phyloP scores from a whole-genome alignment of 1,140 invertebrate species.

The Aphaenogaster ashmeadi region DNA sequence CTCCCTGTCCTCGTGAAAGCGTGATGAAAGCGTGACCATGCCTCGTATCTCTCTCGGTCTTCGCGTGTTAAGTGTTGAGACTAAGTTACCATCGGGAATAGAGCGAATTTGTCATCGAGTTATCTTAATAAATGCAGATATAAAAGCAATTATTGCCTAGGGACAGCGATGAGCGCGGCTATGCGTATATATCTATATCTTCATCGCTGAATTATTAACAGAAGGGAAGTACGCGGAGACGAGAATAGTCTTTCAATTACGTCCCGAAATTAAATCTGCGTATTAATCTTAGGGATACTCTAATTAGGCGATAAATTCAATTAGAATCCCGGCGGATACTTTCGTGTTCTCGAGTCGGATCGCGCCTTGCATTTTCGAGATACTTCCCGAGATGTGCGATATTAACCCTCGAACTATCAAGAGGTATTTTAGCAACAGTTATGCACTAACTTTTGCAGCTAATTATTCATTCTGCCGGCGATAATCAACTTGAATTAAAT shows the following conservation, averaged over 20 bases:
- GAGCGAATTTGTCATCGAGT: constrained; percentile 51
- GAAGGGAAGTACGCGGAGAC: constrained; percentile 49
- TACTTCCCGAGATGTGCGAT: constrained; percentile 25
- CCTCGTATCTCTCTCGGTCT: constrained; percentile 17
- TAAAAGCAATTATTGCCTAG: constrained; percentile 57
- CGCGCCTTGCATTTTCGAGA: constrained; percentile 42
- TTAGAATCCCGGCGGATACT: constrained; percentile 43
- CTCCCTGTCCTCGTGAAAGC: not conserved
- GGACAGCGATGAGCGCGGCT: constrained; percentile 17
- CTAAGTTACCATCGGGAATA: constrained; percentile 31
- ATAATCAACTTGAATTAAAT: constrained; percentile 5
- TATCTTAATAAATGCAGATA: constrained; percentile 65
- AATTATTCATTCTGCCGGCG: constrained; percentile 9
- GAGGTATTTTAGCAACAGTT: constrained; percentile 11
- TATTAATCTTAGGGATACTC: constrained; percentile 33
- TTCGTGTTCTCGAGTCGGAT: constrained; percentile 1
- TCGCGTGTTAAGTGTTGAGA: constrained; percentile 33
- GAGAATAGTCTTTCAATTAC: constrained; percentile 58
- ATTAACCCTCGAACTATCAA: constrained; percentile 25
- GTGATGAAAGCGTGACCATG: constrained; percentile 3
- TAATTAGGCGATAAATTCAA: constrained; percentile 58
- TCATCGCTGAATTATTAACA: constrained; percentile 53
- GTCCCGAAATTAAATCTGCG: constrained; percentile 51
- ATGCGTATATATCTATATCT: constrained; percentile 43
- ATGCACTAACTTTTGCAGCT: constrained; percentile 14